phyloP scores from a whole-genome alignment of 2,888 invertebrate genomes.

The Lordiphosa andalusiaca region DNA sequence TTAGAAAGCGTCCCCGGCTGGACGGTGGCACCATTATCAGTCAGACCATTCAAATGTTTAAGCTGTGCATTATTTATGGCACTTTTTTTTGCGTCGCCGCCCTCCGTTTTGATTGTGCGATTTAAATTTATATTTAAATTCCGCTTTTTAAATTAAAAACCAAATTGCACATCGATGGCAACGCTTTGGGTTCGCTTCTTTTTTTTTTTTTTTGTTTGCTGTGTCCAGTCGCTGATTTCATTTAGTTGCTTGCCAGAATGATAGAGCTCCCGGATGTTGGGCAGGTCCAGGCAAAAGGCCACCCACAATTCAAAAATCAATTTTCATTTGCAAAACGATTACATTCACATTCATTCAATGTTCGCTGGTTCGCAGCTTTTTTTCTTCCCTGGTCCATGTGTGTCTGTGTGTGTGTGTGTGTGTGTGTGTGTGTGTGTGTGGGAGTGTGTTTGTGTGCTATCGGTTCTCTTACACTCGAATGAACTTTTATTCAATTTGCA shows the following conservation, averaged over 20 bases:
- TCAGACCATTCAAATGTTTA: conserved; percentile 59
- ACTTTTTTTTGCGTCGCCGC: conserved; percentile 27
- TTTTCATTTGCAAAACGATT: conserved; percentile 76
- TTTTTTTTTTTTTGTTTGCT: conserved; percentile 2
- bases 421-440: conserved; percentile 19
- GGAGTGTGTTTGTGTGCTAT: conserved; percentile 58
- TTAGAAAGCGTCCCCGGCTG: conserved; percentile 29
- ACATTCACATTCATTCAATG: conserved; percentile 76
- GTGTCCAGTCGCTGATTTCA: conserved; percentile 57
- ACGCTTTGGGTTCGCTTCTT: conserved; percentile 10
- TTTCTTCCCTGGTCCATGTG: conserved; percentile 29
- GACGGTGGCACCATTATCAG: conserved; percentile 37
- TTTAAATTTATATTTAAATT: conserved; percentile 63
- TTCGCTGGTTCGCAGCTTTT: conserved; percentile 58
- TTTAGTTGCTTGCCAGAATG: conserved; percentile 57
- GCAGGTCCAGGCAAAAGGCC: conserved; percentile 13
- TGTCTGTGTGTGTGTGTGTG: conserved; percentile 20
- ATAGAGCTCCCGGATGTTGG: conserved; percentile 36
- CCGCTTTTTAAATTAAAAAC: conserved; percentile 61
- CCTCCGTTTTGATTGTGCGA: conserved; percentile 22
- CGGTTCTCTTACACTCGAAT: conserved; percentile 76
- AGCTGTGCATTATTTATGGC: conserved; percentile 62
- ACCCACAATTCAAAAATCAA: conserved; percentile 74
- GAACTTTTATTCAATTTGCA: conserved; percentile 77
- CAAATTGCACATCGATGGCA: conserved; percentile 48